A percentile compares a stretch with the other conserved stretches of the same genome.
phyloP scores from a whole-genome alignment of 2,113 vertebrate genomes.

The Serinus canaria region DNA sequence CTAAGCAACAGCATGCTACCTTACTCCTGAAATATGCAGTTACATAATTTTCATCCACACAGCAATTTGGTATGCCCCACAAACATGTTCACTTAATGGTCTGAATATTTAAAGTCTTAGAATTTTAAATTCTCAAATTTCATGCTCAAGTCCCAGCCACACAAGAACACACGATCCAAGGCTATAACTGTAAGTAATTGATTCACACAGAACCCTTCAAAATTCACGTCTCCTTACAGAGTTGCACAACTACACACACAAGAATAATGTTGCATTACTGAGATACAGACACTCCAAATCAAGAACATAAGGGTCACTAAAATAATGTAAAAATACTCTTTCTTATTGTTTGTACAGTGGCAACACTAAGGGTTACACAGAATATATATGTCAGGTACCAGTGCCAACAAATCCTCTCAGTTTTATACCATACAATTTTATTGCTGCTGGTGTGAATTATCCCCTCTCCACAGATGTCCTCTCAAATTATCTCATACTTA shows the following conservation, averaged over 20 bases:
- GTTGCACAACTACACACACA: background rate
- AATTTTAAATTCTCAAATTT: background rate
- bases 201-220: background rate
- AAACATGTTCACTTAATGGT: background rate
- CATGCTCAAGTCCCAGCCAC: background rate
- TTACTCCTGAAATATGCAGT: background rate
- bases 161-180: background rate
- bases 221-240: background rate
- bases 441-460: background rate
- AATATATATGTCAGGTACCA: background rate
- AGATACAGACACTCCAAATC: background rate
- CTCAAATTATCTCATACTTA: background rate
- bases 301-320: background rate
- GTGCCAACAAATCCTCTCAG: background rate
- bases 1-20: background rate
- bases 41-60: background rate
- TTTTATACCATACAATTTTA: background rate
- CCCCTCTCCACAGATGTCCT: background rate
- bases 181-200: background rate
- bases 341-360: background rate
- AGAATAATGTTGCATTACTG: background rate
- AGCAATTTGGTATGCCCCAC: background rate
- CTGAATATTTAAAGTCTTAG: background rate
- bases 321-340: background rate
- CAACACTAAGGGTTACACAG: background rate